Evolutionary conservation across 2,888 invertebrate species (phyloP).

Genomic region (Strigamia crassipes): DNA sequence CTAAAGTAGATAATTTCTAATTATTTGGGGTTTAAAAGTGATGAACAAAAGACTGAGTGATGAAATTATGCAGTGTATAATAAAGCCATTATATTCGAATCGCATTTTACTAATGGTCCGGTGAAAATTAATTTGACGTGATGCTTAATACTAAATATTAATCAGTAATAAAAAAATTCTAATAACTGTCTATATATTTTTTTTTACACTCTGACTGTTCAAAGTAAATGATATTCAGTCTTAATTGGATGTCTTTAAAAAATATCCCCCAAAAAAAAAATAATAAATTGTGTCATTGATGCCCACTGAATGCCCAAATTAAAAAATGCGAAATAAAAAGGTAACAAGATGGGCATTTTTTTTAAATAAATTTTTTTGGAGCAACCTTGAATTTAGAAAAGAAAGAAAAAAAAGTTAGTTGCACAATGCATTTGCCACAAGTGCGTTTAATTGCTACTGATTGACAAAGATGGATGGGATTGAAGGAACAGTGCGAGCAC

Average conservation of each 20-base stretch:
- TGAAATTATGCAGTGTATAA: not conserved
- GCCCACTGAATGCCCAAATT: not conserved
- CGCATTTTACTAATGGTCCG: not conserved
- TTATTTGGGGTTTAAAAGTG: not conserved
- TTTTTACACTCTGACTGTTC: not conserved
- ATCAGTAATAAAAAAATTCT: not conserved
- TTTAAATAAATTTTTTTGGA: not conserved
- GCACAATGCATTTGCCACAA: conserved; percentile 15
- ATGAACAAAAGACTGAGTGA: not conserved
- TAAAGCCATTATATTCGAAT: not conserved
- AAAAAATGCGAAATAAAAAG: not conserved
- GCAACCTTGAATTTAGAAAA: not conserved
- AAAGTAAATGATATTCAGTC: not conserved
- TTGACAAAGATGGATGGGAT: conserved; percentile 26
- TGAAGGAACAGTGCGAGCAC: conserved; percentile 26
- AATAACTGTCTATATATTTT: not conserved
- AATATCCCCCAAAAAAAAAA: not conserved
- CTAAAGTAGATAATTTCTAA: not conserved
- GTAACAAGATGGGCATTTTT: too few species aligned
- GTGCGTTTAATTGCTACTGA: conserved; percentile 27
- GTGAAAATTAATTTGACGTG: not conserved
- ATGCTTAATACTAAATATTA: not conserved
- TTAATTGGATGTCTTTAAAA: not conserved
- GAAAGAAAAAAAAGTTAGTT: not conserved
- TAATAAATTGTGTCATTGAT: not conserved